phyloP scores from a whole-genome alignment of 2,113 vertebrate species.

The Antechinus stuartii region DNA sequence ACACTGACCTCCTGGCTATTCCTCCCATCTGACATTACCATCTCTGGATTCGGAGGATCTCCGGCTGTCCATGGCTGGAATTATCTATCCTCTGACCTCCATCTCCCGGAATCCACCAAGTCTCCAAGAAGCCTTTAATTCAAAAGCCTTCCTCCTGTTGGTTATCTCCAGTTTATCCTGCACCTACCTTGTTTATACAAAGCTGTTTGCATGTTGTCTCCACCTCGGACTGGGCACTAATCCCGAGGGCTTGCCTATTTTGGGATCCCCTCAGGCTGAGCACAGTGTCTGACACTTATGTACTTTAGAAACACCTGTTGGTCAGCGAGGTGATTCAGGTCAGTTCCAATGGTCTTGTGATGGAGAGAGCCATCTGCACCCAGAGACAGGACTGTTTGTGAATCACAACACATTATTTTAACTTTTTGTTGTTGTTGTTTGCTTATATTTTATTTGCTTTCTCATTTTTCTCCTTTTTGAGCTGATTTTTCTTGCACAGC shows the following conservation, averaged over 20 bases:
- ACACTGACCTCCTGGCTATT: not conserved
- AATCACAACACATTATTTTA: too few species aligned
- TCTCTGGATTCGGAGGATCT: not conserved
- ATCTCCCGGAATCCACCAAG: not conserved
- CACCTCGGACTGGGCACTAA: not conserved
- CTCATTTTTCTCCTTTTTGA: too few species aligned
- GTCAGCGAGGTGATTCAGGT: too few species aligned
- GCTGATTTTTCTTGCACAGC: too few species aligned
- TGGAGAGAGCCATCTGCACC: too few species aligned
- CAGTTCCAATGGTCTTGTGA: too few species aligned
- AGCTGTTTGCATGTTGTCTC: not conserved
- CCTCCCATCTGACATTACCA: not conserved
- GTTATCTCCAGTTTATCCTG: not conserved
- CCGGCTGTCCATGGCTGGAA: not conserved
- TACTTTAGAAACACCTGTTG: too few species aligned
- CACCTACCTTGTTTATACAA: not conserved
- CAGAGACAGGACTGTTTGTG: too few species aligned
- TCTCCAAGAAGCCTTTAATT: not conserved
- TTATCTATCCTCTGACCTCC: not conserved
- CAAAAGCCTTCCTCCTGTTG: not conserved
- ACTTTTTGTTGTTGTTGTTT: too few species aligned
- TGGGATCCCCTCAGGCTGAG: not conserved
- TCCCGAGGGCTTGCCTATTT: not conserved
- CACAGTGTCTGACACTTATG: too few species aligned
- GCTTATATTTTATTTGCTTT: too few species aligned